Base-by-base conservation (phyloP, 2,888 invertebrate genomes). In the Brachypterus glaber region DNA sequence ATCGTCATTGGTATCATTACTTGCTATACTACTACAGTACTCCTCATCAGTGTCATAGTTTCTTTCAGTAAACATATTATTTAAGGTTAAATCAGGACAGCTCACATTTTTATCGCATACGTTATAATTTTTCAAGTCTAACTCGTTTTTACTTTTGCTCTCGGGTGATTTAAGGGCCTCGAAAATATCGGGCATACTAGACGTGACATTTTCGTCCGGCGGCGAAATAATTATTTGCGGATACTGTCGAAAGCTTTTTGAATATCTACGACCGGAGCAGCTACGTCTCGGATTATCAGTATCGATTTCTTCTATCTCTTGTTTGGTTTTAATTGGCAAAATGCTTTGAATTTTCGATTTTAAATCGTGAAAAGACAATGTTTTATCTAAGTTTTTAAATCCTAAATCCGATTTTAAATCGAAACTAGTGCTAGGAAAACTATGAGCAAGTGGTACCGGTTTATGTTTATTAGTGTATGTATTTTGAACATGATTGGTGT, bases 141-240 rank as follows among this genome's bases (percentile, higher is more conserved):
- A 41, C 24, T 41, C 40, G 3, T 31, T 24, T 5, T n/a, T 5
- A 14, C 46, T 40, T 5, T 47, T 31, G 7, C 40, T n/a, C 12
- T 43, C 32, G 11, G 35, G 44, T 14, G 34, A 7, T 21, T 5
- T 9, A 9, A 30, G n/a, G 27, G 17, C 43, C 3, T 43, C 46
- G 33, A 52, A 46, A 29, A 66, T 60, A 43, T 66, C 57, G 0
- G 66, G 65, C 46, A 66, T 50, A 44, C 64, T 64, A 31, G 46
- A 55, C 1, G 64, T 62, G n/a, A 60, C 36, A 16, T 50, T 51
- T 8, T 53, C 50, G 4, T 45, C 46, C 12, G 61, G 60, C 1
- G 62, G 60, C 30, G 58, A 51, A 3, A 63, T 48, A 1, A 61
- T 50, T 21, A 62, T 59, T 39, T 58, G 53, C 2, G 64, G 63